These are phyloP conservation scores for Eutrigla gurnardus DNA, from an alignment of 2,797 vertebrate species.

Conservation along the genomic window DNA sequence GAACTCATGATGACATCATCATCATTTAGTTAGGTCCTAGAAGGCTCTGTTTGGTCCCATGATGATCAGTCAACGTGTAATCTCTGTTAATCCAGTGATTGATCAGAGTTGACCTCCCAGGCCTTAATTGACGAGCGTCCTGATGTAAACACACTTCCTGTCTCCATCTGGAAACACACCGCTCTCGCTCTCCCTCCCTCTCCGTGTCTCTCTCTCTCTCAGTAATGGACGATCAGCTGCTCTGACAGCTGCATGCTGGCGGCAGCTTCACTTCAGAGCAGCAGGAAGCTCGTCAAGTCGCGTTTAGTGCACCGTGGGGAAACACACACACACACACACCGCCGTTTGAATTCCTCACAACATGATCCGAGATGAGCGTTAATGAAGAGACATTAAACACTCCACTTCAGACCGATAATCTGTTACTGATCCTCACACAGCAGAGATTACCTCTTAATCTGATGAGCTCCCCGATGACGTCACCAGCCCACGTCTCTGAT, in stretches of 20 bases:
- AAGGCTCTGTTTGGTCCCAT: not conserved
- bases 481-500: too few relatives aligned
- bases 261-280: slow-evolving; percentile 91
- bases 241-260: slow-evolving; percentile 92
- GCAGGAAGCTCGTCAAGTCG: slow-evolving; percentile 91
- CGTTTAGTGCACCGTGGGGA: slow-evolving; percentile 87
- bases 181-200: slow-evolving; percentile 54
- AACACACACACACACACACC: slow-evolving; percentile 43
- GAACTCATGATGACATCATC: too few relatives aligned
- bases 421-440: too few relatives aligned
- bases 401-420: too few relatives aligned
- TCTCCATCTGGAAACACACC: slow-evolving; percentile 20
- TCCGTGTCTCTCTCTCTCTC: slow-evolving; percentile 69
- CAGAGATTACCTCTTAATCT: too few relatives aligned
- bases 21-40: too few relatives aligned
- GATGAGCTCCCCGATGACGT: too few relatives aligned
- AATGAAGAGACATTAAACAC: not conserved
- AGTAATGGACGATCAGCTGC: slow-evolving; percentile 87
- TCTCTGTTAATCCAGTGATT: not conserved
- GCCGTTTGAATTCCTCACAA: slow-evolving; percentile 20
- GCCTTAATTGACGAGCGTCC: slow-evolving; percentile 22
- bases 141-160: slow-evolving; percentile 33
- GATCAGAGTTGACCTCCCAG: slow-evolving; percentile 24
- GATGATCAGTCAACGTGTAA: not conserved
- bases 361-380: slow-evolving; percentile 28